A percentile compares a stretch with the other conserved stretches of the same genome.
Evolutionary conservation across 2,888 invertebrate species (phyloP).

Genomic region (Caenorhabditis sinica): DNA sequence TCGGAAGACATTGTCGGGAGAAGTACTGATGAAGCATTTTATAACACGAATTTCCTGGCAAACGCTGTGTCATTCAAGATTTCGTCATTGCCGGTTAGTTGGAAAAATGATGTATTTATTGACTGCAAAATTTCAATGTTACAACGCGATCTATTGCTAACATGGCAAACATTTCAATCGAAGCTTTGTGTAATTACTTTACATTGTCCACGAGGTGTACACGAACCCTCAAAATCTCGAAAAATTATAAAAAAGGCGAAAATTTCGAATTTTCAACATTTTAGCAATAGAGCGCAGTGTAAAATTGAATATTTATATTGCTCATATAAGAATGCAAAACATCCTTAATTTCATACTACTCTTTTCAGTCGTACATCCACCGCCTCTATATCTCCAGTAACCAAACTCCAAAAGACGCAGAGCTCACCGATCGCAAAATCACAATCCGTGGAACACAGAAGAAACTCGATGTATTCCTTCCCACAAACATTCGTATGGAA

Average conservation of each 20-base stretch:
- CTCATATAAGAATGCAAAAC: too few relatives aligned
- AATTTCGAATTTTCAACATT: too few relatives aligned
- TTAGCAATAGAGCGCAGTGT: too few relatives aligned
- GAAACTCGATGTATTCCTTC: slow-evolving; percentile 56
- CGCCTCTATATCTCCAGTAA: slow-evolving; percentile 60
- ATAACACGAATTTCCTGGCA: slow-evolving; percentile 65
- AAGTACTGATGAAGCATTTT: slow-evolving; percentile 58
- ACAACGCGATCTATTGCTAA: too few relatives aligned
- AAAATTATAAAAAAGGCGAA: too few relatives aligned
- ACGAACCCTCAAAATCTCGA: too few relatives aligned
- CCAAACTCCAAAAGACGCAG: slow-evolving; percentile 51
- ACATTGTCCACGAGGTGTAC: too few relatives aligned
- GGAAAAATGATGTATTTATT: background rate
- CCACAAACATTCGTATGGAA: slow-evolving; percentile 39
- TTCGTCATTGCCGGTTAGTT: slow-evolving; percentile 63
- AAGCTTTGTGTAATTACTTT: too few relatives aligned
- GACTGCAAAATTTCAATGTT: too few relatives aligned
- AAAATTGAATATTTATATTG: too few relatives aligned
- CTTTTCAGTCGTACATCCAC: slow-evolving; percentile 49
- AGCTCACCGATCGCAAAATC: slow-evolving; percentile 35
- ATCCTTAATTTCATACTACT: background rate
- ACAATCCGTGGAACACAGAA: slow-evolving; percentile 54
- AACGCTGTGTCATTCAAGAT: slow-evolving; percentile 62
- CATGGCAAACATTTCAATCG: too few relatives aligned
- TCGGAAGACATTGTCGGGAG: slow-evolving; percentile 52